These are phyloP conservation scores for Oxyruncus cristatus DNA, from an alignment of 2,113 vertebrate genomes.

Conservation along the genomic window DNA sequence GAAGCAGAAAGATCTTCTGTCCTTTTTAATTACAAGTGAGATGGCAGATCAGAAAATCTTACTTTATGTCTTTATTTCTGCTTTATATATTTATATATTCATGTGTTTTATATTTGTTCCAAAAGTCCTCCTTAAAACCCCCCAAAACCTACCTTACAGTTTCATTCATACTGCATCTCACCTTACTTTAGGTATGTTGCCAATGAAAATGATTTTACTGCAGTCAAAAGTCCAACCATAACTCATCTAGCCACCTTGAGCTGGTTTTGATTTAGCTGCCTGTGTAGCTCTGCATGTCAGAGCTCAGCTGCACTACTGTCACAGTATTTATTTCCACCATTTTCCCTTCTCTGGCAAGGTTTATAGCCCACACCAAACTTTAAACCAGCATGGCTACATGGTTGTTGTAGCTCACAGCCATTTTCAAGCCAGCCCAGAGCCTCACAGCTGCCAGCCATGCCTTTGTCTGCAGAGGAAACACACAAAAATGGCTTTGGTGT, in stretches of 20 bases:
- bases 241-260: not conserved
- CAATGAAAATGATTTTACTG: not conserved
- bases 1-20: not conserved
- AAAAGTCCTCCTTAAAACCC: not conserved
- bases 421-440: not conserved
- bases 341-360: not conserved
- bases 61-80: slow-evolving; percentile 33
- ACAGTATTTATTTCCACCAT: not conserved
- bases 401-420: not conserved
- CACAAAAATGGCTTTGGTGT: not conserved
- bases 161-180: not conserved
- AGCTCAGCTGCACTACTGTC: not conserved
- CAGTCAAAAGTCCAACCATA: not conserved
- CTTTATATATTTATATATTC: not conserved
- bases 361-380: not conserved
- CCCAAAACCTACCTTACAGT: not conserved
- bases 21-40: slow-evolving; percentile 47
- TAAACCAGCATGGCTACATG: not conserved
- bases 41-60: slow-evolving; percentile 21
- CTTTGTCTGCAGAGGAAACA: not conserved
- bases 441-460: not conserved
- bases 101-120: not conserved
- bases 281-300: not conserved
- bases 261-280: slow-evolving; percentile 22
- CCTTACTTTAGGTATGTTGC: not conserved